phyloP scores from a whole-genome alignment of 1,140 invertebrate species.

The Trachelipus rathkii region DNA sequence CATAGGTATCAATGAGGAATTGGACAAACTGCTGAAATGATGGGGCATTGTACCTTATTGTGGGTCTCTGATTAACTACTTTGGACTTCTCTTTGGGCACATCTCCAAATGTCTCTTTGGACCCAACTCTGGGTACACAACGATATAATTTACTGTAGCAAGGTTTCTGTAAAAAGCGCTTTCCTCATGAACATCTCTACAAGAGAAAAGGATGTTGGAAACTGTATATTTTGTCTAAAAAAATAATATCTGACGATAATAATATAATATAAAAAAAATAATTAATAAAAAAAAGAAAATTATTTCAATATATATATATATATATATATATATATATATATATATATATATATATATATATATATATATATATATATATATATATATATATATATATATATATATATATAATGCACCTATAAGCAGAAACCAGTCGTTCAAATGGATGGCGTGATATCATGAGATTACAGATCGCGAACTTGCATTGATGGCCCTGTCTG shows the following conservation, averaged over 20 bases:
- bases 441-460: constrained; percentile 84
- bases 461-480: constrained; percentile 62
- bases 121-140: constrained; percentile 25
- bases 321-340: too few species aligned
- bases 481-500: constrained; percentile 55
- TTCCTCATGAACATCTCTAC: constrained; percentile 50
- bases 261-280: too few species aligned
- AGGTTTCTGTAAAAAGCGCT: constrained; percentile 74
- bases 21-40: constrained; percentile 54
- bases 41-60: constrained; percentile 47
- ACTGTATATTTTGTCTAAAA: too few species aligned
- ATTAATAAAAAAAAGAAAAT: too few species aligned
- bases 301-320: too few species aligned
- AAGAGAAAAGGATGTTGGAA: constrained; percentile 52
- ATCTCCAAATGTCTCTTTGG: neutral
- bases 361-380: neutral
- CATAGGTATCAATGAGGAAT: constrained; percentile 48
- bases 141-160: constrained; percentile 51
- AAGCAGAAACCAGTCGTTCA: constrained; percentile 80
- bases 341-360: too few species aligned
- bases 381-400: neutral
- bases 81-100: neutral
- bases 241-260: too few species aligned
- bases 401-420: constrained; percentile 79
- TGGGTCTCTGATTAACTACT: neutral